Evolutionary conservation across 2,888 invertebrate species (phyloP).

Genomic region (Brachyptera putata): DNA sequence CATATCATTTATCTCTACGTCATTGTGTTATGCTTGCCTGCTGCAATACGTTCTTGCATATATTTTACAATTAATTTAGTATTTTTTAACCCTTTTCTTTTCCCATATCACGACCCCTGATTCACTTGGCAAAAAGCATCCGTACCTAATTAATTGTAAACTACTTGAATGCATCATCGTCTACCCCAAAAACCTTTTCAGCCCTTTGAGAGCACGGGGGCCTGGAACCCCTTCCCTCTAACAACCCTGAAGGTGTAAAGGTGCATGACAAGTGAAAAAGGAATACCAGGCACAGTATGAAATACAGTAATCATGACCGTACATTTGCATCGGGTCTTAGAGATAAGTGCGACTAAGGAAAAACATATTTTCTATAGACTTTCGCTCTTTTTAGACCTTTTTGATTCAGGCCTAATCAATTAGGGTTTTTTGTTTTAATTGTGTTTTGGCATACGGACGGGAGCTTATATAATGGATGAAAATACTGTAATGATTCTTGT

Average conservation of each 20-base stretch:
- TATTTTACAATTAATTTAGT: background rate
- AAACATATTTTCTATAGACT: too few relatives aligned
- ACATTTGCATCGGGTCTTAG: slow-evolving; percentile 7
- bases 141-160: slow-evolving; percentile 30
- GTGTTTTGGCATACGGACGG: too few relatives aligned
- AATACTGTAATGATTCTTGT: too few relatives aligned
- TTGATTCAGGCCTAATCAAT: too few relatives aligned
- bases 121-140: slow-evolving; percentile 15
- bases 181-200: slow-evolving; percentile 9
- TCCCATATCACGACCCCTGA: background rate
- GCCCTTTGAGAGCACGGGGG: slow-evolving; percentile 12
- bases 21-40: too few relatives aligned
- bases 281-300: background rate
- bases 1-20: background rate
- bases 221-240: background rate
- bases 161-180: slow-evolving; percentile 15
- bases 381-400: too few relatives aligned
- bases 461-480: too few relatives aligned
- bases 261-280: slow-evolving; percentile 10
- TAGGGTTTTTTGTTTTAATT: too few relatives aligned
- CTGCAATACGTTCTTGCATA: background rate
- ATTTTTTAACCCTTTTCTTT: background rate
- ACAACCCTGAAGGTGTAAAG: slow-evolving; percentile 19
- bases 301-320: background rate
- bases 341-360: too few relatives aligned